Base-by-base conservation (phyloP, 2,888 invertebrate species). In the Metellina segmentata region DNA sequence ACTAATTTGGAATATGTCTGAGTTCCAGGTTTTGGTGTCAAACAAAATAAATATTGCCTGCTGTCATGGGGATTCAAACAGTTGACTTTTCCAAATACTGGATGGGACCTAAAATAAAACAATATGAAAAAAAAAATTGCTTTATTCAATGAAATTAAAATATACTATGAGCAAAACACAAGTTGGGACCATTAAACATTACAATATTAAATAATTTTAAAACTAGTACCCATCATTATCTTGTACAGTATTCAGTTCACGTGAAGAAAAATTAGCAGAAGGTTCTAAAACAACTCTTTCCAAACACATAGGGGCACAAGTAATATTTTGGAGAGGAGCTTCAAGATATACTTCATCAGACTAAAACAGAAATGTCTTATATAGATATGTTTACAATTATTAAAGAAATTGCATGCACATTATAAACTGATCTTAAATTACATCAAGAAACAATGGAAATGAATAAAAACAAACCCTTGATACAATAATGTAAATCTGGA, bases 251-350 rank as follows among this genome's bases (percentile, higher is more conserved):
- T 95, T 95, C 70, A 95, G 94, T 91, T 95, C 95, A 19, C 93
- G 94, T 69, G 96, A 96, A 93, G 96, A 96, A 95, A 99, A 99
- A 94, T 98, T 96, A 94, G 97, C 97, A 0, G 99, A 98, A 52
- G 99, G 98, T 95, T 99, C 99, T 93, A 99, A 95, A 49, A 97
- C 97, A 6, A 99, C 98, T 95, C 98, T 98, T 95, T 99, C 99
- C 94, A 99, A 96, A 94, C 97, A 98, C 94, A 99, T 98, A 1
- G 98, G 97, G 0, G 97, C 97, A 13, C 97, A 96, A 8, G 99
- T 99, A 85, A 98, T 98, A 95, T 99, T 99, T 95, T 99, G 98
- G 71, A 98, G 97, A 95, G 97, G 96, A 16, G 97, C 97, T 94
- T 97, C 97, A 93, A 97, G 94, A 94, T 96, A 97, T 20, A 97